Conservation (phyloP, 2,888 invertebrate genomes). For the Volucella inanis region DNA sequence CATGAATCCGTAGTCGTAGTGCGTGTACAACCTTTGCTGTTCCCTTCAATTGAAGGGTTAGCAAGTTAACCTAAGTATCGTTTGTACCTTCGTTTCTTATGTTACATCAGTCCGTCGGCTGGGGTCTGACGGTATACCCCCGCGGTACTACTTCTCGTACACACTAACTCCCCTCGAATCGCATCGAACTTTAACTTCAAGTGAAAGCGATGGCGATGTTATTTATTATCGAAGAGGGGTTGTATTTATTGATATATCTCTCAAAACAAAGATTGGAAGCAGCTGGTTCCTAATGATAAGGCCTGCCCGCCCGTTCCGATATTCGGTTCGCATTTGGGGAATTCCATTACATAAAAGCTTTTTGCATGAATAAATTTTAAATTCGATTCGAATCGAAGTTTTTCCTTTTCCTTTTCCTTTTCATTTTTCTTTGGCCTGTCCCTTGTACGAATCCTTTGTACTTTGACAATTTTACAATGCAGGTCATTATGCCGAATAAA, state of each 20-base stretch:
- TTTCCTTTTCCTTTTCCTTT: slow-evolving; percentile 3
- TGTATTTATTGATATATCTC: slow-evolving; percentile 77
- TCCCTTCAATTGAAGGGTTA: slow-evolving; percentile 66
- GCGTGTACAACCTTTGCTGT: slow-evolving; percentile 54
- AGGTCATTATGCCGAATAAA: slow-evolving; percentile 66
- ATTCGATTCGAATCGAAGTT: slow-evolving; percentile 73
- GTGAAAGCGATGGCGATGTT: slow-evolving; percentile 72
- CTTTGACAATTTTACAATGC: slow-evolving; percentile 73
- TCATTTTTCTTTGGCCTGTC: background rate
- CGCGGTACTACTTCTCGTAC: background rate
- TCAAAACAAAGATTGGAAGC: slow-evolving; percentile 76
- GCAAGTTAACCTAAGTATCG: slow-evolving; percentile 46
- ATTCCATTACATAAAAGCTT: slow-evolving; percentile 75
- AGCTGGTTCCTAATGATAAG: slow-evolving; percentile 77
- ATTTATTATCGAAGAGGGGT: slow-evolving; percentile 76
- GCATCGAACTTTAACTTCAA: slow-evolving; percentile 63
- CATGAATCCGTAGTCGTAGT: slow-evolving; percentile 45
- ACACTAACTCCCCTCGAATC: too few relatives aligned
- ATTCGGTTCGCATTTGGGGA: slow-evolving; percentile 70
- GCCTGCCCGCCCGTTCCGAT: slow-evolving; percentile 36
- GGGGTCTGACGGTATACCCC: background rate
- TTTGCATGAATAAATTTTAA: slow-evolving; percentile 75
- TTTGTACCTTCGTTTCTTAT: slow-evolving; percentile 34
- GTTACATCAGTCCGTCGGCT: background rate
- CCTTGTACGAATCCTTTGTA: slow-evolving; percentile 59